Evolutionary conservation across 2,888 invertebrate genomes (phyloP).

Genomic region (Endomychus coccineus): DNA sequence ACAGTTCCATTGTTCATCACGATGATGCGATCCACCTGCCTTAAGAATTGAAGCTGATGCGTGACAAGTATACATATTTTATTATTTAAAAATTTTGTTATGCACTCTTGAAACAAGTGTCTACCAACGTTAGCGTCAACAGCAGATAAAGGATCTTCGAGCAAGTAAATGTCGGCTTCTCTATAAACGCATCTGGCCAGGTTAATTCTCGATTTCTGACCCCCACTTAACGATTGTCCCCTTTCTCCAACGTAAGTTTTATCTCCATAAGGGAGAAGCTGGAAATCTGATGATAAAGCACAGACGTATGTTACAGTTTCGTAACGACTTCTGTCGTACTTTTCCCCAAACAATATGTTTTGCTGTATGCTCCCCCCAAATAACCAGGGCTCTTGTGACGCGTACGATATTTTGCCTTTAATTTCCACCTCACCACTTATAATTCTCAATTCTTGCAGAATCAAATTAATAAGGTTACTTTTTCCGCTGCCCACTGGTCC

Average conservation of each 20-base stretch:
- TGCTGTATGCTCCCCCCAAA: constrained; percentile 55
- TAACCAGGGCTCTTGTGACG: constrained; percentile 56
- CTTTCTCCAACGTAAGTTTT: constrained; percentile 69
- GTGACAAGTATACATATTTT: constrained; percentile 62
- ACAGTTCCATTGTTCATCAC: constrained; percentile 45
- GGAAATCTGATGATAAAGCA: constrained; percentile 58
- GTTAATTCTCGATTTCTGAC: constrained; percentile 61
- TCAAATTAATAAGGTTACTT: constrained; percentile 40
- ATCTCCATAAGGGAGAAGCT: constrained; percentile 65
- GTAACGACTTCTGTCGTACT: constrained; percentile 49
- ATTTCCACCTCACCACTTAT: constrained; percentile 39
- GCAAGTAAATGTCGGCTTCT: constrained; percentile 68
- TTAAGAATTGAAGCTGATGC: constrained; percentile 58
- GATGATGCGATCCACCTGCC: constrained; percentile 38
- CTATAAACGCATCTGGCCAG: constrained; percentile 70
- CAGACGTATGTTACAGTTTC: constrained; percentile 55
- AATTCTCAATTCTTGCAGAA: constrained; percentile 41
- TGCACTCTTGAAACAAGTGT: constrained; percentile 66
- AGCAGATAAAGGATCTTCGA: constrained; percentile 77
- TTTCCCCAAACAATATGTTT: constrained; percentile 67
- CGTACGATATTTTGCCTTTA: constrained; percentile 48
- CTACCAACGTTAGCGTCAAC: constrained; percentile 72
- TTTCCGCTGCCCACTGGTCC: constrained; percentile 66
- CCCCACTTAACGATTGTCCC: constrained; percentile 70
- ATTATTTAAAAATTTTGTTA: constrained; percentile 50